phyloP scores from a whole-genome alignment of 1,140 invertebrate species.

The Danaus melanippus region DNA sequence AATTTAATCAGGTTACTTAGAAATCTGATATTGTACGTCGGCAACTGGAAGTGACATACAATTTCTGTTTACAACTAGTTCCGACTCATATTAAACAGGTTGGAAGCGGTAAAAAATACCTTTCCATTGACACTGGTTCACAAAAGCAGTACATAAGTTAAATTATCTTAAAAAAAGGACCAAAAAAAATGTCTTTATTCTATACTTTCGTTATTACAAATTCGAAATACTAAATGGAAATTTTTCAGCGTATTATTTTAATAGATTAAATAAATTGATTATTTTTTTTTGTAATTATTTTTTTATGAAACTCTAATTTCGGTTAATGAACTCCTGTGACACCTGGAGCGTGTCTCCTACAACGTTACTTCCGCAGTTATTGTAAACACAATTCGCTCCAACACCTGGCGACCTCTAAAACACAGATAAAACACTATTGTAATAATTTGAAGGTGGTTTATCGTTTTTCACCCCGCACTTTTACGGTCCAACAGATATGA shows the following conservation, averaged over 20 bases:
- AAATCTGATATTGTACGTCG: conserved; percentile 16
- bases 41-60: conserved; percentile 17
- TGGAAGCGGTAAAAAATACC: conserved; percentile 5
- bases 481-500: conserved; percentile 24
- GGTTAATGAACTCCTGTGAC: conserved; percentile 24
- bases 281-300: neutral
- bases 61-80: conserved; percentile 15
- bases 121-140: neutral
- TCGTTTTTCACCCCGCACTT: conserved; percentile 19
- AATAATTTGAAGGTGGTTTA: too few species aligned
- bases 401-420: too few species aligned
- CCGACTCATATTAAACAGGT: conserved; percentile 1
- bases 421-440: too few species aligned
- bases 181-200: conserved; percentile 1
- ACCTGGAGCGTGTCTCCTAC: conserved; percentile 30
- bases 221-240: too few species aligned
- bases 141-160: neutral
- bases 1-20: conserved; percentile 6
- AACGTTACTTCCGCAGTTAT: conserved; percentile 17
- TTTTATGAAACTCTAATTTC: conserved; percentile 2
- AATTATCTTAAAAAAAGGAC: conserved; percentile 1
- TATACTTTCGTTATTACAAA: too few species aligned
- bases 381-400: neutral
- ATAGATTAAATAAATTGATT: too few species aligned
- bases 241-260: too few species aligned